Base-by-base conservation (phyloP, 2,888 invertebrate species). In the Anarsia innoxiella region DNA sequence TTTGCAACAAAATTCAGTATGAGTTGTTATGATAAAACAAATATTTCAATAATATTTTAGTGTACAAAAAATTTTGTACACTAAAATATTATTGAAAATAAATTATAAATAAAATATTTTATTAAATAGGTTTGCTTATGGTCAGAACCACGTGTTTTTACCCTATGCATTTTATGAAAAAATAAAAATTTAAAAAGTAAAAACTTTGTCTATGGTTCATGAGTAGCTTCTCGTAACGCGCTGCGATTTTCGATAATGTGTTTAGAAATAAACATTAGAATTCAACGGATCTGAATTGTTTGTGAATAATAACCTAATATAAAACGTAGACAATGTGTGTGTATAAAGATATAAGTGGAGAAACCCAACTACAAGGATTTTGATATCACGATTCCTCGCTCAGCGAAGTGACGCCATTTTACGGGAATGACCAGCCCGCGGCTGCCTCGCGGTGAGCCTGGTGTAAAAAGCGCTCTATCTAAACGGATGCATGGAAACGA, bases 401-500 rank as follows among this genome's bases (percentile, higher is more conserved):
- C 69, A 65, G 75, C 71, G 71, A 71, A 84, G 84, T 85, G 85
- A 85, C 85, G 85, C 85, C 85, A 85, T 85, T 85, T 85, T 85
- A 85, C 84, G 84, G 84, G 84, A 83, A 84, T 85, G 85, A 84
- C 74, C 84, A 83, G 85, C 80, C 79, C 73, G 83, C 78, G 77
- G 83, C 80, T 78, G 85, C 77, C 70, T 77, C 75, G 65, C 62
- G 75, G 59, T 76, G 72, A 76, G 74, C 79, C 79, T 67, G 74
- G 82, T 83, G 83, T 83, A 76, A 83, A 79, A 77, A 76, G 72
- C 64, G 62, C 66, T 70, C 56, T 73, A 57, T 53, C 61, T 59
- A 71, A 77, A 80, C 83, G 78, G 68, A 83, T 84, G 83, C 72
- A 76, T 76, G 75, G 73, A 82, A 75, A 78, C 74, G 62, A 74